Evolutionary conservation across 2,113 vertebrate species (phyloP), one percentile per base, ranked within the genome.

Genomic region (Struthio camelus): DNA sequence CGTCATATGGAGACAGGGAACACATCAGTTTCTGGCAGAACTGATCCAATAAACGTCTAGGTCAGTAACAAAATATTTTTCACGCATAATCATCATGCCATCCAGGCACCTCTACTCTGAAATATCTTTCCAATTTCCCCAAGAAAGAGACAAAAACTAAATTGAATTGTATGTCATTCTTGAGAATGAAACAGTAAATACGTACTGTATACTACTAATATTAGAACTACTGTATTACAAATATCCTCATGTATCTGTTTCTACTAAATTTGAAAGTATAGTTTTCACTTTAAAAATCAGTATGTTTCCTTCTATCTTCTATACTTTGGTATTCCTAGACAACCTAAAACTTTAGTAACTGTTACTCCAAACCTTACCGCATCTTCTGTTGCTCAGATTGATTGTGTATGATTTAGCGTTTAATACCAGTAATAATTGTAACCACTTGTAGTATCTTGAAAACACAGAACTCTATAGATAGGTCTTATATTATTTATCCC

Each of bases 371-470:
- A n/a, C 32, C 54, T 95, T 90, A 97, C 93, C 90, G 70, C 3
- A 87, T 58, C 56, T 80, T 87, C 87, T 82, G 85, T 94, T 85
- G 78, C 72, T 75, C 75, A 61, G 67, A 93, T 83, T 96, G 64
- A 94, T 78, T 85, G 75, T 25, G 6, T 61, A 77, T 75, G 93
- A 86, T 95, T 96, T 82, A 88, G 51, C 13, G 4, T 12, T 12
- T 42, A 96, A 80, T 13, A 59, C 81, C 54, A 93, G 71, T 19
- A 91, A 84, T 71, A 95, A 91, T 84, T 30, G 24, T 50, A 87
- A 94, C 93, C 40, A 67, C 64, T 64, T 64, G 54, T 11, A 38
- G 87, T 19, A 83, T 51, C 89, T 88, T 65, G 75, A 90, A 92
- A 91, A 94, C 64, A 91, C 90, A 3, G 69, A 78, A 93, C 66